These are phyloP conservation scores for Oscheius sp. DNA, from an alignment of 2,888 invertebrate genomes.

Conservation along the genomic window DNA sequence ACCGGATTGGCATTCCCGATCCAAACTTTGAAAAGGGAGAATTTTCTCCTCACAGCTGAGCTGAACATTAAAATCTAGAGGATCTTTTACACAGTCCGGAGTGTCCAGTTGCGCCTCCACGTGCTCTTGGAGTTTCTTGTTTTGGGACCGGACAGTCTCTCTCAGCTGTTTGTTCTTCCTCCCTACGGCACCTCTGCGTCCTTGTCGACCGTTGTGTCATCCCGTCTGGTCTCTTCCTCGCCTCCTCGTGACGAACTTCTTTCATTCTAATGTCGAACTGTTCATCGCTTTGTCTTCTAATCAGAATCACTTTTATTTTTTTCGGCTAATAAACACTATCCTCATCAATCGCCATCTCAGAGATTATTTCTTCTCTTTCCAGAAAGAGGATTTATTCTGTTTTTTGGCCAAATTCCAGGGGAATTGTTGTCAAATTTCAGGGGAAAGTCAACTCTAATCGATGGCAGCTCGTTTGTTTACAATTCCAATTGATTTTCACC, in stretches of 20 bases:
- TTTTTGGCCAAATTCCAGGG: neutral
- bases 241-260: slow-evolving; percentile 8
- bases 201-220: neutral
- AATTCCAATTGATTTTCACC: neutral
- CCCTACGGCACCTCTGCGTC: neutral
- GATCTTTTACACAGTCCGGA: too few species aligned
- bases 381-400: too few species aligned
- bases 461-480: too few species aligned
- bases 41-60: too few species aligned
- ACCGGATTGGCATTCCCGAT: too few species aligned
- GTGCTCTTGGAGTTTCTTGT: neutral
- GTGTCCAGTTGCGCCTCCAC: too few species aligned
- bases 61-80: too few species aligned
- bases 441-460: neutral
- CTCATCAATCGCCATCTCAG: too few species aligned
- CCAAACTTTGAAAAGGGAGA: too few species aligned
- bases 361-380: too few species aligned
- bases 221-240: slow-evolving; percentile 1
- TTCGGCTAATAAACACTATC: too few species aligned
- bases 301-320: neutral
- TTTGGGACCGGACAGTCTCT: slow-evolving; percentile 8
- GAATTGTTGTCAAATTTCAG: neutral
- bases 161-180: slow-evolving; percentile 25
- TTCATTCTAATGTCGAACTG: neutral
- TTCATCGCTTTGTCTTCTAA: too few species aligned